Conservation (phyloP, 2,113 vertebrate genomes). For the Motacilla alba region DNA sequence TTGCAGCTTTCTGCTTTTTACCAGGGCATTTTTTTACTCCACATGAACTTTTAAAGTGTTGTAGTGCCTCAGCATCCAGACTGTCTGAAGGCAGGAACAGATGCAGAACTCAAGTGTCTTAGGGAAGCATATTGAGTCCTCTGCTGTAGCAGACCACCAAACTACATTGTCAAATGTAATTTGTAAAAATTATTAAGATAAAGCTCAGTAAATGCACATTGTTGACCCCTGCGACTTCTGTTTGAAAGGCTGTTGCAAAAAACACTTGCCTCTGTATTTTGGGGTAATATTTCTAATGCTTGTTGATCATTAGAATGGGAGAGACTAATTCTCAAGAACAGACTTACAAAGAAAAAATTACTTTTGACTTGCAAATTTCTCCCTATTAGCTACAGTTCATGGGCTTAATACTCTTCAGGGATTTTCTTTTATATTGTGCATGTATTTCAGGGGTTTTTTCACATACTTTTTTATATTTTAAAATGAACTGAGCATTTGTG, state of each 20-base stretch:
- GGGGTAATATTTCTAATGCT: slow-evolving; percentile 43
- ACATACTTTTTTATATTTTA: neutral
- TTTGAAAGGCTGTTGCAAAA: slow-evolving; percentile 33
- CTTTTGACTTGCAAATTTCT: slow-evolving; percentile 57
- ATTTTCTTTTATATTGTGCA: slow-evolving; percentile 20
- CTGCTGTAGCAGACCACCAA: neutral
- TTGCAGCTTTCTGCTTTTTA: neutral
- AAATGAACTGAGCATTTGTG: neutral
- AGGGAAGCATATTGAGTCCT: neutral
- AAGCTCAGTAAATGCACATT: neutral
- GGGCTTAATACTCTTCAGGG: slow-evolving; percentile 12
- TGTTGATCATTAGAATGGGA: slow-evolving; percentile 35
- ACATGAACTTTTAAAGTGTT: neutral
- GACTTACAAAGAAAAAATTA: slow-evolving; percentile 53
- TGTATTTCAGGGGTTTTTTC: neutral
- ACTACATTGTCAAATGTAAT: neutral
- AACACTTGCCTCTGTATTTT: slow-evolving; percentile 34
- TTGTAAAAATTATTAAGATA: slow-evolving; percentile 14
- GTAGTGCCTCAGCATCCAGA: neutral
- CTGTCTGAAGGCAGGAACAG: neutral
- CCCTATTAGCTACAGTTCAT: slow-evolving; percentile 26
- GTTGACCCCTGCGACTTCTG: slow-evolving; percentile 2
- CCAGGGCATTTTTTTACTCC: neutral
- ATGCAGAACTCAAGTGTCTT: neutral
- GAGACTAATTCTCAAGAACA: slow-evolving; percentile 46